A percentile compares a stretch with the other conserved stretches of the same genome.
phyloP scores from a whole-genome alignment of 2,888 invertebrate genomes.

The Chrysodeixis includens region DNA sequence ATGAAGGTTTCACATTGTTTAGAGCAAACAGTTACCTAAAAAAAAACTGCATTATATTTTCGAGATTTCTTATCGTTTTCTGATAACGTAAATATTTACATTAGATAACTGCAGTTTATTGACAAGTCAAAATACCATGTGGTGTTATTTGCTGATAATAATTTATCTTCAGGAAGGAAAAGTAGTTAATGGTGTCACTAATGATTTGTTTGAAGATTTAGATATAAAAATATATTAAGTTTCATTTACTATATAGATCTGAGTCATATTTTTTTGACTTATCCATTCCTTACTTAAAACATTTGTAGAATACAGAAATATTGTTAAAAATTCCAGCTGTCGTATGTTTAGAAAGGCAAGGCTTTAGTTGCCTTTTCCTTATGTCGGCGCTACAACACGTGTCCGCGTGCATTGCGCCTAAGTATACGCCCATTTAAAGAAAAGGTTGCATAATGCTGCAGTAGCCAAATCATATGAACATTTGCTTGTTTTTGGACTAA shows the following conservation, averaged over 20 bases:
- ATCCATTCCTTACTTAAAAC: no score
- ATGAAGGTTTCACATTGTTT: no score
- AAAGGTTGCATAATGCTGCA: not conserved
- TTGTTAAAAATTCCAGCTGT: no score
- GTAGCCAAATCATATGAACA: no score
- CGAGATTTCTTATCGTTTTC: slow-evolving; percentile 14
- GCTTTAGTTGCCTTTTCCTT: not conserved
- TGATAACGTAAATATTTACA: slow-evolving; percentile 41
- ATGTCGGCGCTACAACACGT: not conserved
- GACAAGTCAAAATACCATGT: not conserved
- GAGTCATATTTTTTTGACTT: no score
- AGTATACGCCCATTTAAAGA: not conserved
- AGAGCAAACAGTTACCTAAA: no score
- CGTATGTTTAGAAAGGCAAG: not conserved
- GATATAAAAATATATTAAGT: no score
- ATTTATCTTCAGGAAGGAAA: no score
- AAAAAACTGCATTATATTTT: slow-evolving; percentile 5
- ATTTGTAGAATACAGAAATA: no score
- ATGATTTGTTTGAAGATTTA: no score
- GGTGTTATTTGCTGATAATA: slow-evolving; percentile 6
- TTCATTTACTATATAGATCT: no score
- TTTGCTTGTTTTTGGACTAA: no score
- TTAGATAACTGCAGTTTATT: slow-evolving; percentile 18
- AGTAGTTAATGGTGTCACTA: not conserved
- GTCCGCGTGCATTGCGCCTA: not conserved